Conservation (phyloP, 2,797 vertebrate genomes). For the Coluber constrictor region DNA sequence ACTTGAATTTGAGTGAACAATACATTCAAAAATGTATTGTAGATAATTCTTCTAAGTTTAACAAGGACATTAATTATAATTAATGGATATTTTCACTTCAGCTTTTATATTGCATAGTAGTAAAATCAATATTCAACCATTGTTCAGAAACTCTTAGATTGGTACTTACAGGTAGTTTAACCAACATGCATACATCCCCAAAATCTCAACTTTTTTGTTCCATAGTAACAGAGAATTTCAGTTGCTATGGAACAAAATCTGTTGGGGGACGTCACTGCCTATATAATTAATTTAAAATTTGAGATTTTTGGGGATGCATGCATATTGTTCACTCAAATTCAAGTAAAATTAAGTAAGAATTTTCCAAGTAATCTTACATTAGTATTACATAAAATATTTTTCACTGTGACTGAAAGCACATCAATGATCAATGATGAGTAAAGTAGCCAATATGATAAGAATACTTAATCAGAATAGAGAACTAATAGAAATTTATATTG, state of each 20-base stretch:
- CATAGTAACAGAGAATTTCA: background rate
- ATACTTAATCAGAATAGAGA: too few species aligned
- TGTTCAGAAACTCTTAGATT: background rate
- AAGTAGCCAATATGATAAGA: too few species aligned
- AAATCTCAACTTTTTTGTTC: background rate
- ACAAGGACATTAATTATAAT: background rate
- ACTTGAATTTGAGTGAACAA: background rate
- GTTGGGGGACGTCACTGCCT: too few species aligned
- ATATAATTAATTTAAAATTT: too few species aligned
- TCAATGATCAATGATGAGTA: too few species aligned
- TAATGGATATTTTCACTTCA: background rate
- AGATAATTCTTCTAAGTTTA: background rate
- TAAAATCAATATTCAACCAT: background rate
- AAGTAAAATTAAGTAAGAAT: background rate
- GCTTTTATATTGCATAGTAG: background rate
- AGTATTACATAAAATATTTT: background rate
- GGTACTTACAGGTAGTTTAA: background rate
- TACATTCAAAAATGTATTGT: conserved; percentile 1
- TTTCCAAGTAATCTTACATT: background rate
- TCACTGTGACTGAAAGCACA: too few species aligned
- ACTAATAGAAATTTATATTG: too few species aligned
- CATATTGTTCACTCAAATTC: too few species aligned
- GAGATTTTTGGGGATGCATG: too few species aligned
- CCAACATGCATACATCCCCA: background rate
- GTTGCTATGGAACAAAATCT: background rate